Conservation (phyloP, 2,888 invertebrate genomes). For the Meliscaeva auricollis region DNA sequence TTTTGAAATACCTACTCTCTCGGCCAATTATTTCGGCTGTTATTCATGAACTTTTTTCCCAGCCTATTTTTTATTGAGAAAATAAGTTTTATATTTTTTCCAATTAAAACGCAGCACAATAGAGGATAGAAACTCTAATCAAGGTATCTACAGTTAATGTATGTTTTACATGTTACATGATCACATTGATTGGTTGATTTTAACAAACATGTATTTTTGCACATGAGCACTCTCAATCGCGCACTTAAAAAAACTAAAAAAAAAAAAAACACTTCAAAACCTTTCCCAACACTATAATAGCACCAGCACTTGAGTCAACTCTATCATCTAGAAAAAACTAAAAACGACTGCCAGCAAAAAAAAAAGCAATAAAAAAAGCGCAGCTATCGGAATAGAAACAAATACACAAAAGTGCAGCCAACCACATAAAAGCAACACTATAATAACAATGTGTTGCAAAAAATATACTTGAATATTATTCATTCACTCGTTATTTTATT, state of each 20-base stretch:
- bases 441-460: constrained; percentile 36
- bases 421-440: constrained; percentile 20
- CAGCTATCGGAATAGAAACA: constrained; percentile 12
- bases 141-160: too few relatives aligned
- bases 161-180: too few relatives aligned
- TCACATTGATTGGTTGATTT: too few relatives aligned
- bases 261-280: background rate
- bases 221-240: background rate
- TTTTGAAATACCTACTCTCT: too few relatives aligned
- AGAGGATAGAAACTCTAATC: too few relatives aligned
- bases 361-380: background rate
- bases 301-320: background rate
- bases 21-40: too few relatives aligned
- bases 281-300: background rate
- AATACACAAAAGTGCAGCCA: constrained; percentile 49
- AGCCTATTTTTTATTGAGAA: too few relatives aligned
- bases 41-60: too few relatives aligned
- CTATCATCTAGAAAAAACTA: constrained; percentile 11
- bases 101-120: too few relatives aligned
- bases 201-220: background rate
- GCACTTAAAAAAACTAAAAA: background rate
- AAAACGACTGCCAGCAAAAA: background rate
- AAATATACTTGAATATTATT: constrained; percentile 17
- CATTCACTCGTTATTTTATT: constrained; percentile 52
- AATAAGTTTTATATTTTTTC: too few relatives aligned